These are phyloP conservation scores for Puffinus mauretanicus DNA, from an alignment of 2,113 vertebrate species.

Conservation along the genomic window DNA sequence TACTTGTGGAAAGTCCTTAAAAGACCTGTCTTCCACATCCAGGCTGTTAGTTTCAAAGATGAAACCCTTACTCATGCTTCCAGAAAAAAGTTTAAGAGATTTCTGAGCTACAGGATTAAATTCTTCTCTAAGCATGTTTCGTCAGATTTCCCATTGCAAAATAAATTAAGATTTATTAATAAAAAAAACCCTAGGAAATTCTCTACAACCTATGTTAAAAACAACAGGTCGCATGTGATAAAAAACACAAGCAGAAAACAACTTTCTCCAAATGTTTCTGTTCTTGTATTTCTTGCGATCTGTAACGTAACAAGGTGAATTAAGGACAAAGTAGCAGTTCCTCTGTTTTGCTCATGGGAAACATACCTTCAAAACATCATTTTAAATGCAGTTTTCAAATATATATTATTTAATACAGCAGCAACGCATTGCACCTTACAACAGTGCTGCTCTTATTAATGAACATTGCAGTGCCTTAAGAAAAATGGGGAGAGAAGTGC, in stretches of 20 bases:
- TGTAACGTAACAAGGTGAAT: not conserved
- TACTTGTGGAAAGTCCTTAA: not conserved
- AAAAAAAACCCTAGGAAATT: not conserved
- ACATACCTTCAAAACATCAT: not conserved
- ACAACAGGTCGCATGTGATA: not conserved
- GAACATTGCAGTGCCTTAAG: not conserved
- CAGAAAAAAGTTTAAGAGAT: not conserved
- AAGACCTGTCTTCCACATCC: not conserved
- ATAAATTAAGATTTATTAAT: not conserved
- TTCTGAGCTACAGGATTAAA: not conserved
- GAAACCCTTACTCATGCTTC: not conserved
- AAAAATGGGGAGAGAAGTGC: slow-evolving; percentile 9
- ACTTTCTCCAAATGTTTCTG: not conserved
- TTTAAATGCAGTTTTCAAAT: slow-evolving; percentile 53
- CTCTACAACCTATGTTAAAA: not conserved
- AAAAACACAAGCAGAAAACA: not conserved
- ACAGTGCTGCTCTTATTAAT: not conserved
- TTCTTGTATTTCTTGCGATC: not conserved
- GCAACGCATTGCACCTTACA: not conserved
- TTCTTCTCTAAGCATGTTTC: not conserved
- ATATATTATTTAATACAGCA: slow-evolving; percentile 50
- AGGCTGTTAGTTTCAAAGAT: not conserved
- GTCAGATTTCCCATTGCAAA: not conserved
- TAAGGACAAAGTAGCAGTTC: not conserved
- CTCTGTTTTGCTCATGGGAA: not conserved